phyloP scores from a whole-genome alignment of 2,888 invertebrate species.

The Leptopterna dolabrata region DNA sequence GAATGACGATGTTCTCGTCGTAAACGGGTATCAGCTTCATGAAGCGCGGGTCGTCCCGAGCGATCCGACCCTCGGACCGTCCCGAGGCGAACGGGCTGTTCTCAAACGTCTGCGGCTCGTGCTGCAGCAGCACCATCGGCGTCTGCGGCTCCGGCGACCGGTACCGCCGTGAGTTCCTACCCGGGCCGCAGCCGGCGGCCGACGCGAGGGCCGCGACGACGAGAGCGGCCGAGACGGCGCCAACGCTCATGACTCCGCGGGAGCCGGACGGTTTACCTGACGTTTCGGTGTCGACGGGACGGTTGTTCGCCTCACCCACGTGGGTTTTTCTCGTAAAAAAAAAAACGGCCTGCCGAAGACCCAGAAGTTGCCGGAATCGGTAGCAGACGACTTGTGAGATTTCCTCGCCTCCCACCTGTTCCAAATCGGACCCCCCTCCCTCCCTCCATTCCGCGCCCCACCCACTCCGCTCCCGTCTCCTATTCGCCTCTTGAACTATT shows the following conservation, averaged over 20 bases:
- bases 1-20: conserved; percentile 16
- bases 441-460: too few relatives aligned
- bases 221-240: background rate
- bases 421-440: background rate
- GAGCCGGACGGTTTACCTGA: background rate
- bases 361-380: conserved; percentile 18
- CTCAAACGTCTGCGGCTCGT: background rate
- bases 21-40: background rate
- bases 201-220: background rate
- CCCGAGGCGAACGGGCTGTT: background rate
- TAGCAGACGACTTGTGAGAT: background rate
- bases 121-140: conserved; percentile 3
- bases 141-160: background rate
- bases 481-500: background rate
- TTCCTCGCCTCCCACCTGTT: background rate
- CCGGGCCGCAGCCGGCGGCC: conserved; percentile 15
- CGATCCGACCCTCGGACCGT: background rate
- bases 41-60: background rate
- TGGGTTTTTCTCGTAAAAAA: background rate
- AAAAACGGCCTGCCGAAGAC: background rate
- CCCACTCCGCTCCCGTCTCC: background rate
- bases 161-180: background rate
- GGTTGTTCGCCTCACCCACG: background rate
- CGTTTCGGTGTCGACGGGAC: background rate
- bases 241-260: background rate